Evolutionary conservation across 1,140 invertebrate genomes (phyloP).

Genomic region (Lordiphosa clarofinis): DNA sequence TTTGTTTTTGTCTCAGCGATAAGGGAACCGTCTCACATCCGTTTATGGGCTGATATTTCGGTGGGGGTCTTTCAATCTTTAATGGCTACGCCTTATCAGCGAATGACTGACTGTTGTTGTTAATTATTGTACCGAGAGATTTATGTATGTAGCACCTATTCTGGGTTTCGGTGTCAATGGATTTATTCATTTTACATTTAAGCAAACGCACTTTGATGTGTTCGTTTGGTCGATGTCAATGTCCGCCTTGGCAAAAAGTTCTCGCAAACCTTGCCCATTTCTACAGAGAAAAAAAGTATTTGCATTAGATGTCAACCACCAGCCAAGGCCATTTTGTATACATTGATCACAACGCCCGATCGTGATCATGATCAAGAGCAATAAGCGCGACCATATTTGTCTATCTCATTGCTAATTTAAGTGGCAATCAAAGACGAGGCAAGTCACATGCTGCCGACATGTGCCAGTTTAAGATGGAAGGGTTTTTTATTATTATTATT

Average conservation of each 20-base stretch:
- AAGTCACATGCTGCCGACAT: constrained; percentile 23
- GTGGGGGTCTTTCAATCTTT: too few relatives aligned
- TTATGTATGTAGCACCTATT: too few relatives aligned
- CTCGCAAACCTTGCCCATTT: neutral
- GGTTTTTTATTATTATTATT: neutral
- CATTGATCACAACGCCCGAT: constrained; percentile 54
- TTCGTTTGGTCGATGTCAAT: neutral
- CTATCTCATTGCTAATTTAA: constrained; percentile 3
- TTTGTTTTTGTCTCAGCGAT: neutral
- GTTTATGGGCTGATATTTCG: neutral
- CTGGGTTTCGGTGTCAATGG: too few relatives aligned
- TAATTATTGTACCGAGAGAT: too few relatives aligned
- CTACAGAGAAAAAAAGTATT: constrained; percentile 4
- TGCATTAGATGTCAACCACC: constrained; percentile 31
- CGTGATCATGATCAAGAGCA: constrained; percentile 47
- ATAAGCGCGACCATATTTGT: constrained; percentile 17
- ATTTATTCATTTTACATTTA: neutral
- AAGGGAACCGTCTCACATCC: constrained; percentile 1
- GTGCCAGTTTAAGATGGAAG: constrained; percentile 9
- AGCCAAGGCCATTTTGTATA: constrained; percentile 40
- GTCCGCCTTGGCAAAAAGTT: constrained; percentile 28
- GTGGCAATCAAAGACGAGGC: neutral
- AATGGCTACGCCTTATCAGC: too few relatives aligned
- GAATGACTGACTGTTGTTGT: too few relatives aligned
- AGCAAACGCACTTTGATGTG: constrained; percentile 1